These are phyloP conservation scores for Halocynthia aurantium DNA, from an alignment of 23 tunicate genomes.

Conservation along the genomic window DNA sequence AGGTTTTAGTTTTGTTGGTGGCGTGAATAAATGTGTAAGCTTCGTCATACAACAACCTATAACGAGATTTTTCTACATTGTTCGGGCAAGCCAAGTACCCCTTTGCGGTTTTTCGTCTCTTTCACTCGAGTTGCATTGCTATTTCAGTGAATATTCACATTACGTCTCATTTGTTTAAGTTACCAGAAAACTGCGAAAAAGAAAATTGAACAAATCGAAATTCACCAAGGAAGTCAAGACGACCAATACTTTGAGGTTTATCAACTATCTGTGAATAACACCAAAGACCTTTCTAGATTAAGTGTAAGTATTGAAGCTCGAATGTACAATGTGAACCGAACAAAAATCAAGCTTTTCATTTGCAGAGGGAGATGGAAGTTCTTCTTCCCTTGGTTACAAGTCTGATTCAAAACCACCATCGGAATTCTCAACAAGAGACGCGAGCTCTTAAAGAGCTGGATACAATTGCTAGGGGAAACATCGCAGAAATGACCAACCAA, in stretches of 20 bases:
- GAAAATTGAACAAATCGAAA: slow-evolving; percentile 57
- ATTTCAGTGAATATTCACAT: no score
- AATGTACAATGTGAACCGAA: not conserved
- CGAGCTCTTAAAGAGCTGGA: slow-evolving; percentile 14
- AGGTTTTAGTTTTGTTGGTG: no score
- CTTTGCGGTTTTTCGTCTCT: no score
- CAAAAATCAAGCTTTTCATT: not conserved
- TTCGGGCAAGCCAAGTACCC: no score
- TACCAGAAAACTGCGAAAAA: slow-evolving; percentile 22
- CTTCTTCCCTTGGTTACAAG: slow-evolving; percentile 2
- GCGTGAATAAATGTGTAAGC: no score
- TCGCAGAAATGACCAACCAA: slow-evolving; percentile 19
- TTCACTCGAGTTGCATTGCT: no score
- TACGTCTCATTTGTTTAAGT: not conserved
- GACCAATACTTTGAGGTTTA: slow-evolving; percentile 48
- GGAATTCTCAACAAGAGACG: not conserved
- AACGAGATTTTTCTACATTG: no score
- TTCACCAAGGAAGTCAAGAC: slow-evolving; percentile 71
- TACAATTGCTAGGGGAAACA: slow-evolving; percentile 4
- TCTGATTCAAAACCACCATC: not conserved
- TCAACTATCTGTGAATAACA: slow-evolving; percentile 48
- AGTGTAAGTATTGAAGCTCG: slow-evolving; percentile 15
- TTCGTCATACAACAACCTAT: no score
- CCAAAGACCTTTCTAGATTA: slow-evolving; percentile 17
- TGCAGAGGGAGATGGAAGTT: slow-evolving; percentile 8